These are phyloP conservation scores for Momotus momota DNA, from an alignment of 2,797 vertebrate species.

Conservation along the genomic window DNA sequence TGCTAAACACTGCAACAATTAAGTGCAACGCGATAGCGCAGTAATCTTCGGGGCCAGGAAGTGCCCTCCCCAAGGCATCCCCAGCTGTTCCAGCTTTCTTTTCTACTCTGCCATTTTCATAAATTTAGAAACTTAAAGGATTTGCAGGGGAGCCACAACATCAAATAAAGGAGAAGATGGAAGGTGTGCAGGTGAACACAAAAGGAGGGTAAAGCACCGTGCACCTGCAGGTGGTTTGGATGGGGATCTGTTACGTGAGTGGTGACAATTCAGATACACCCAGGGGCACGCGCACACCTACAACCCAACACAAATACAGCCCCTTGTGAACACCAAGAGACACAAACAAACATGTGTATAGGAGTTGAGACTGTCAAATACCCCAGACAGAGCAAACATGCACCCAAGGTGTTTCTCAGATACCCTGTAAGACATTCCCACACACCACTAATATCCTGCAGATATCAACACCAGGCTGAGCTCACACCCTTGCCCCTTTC, in stretches of 20 bases:
- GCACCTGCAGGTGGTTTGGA: not conserved
- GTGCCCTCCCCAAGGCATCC: not conserved
- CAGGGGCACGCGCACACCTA: accelerated
- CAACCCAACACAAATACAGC: not conserved
- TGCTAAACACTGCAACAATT: constrained; percentile 69
- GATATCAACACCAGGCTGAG: accelerated
- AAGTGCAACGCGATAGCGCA: constrained; percentile 59
- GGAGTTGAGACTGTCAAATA: not conserved
- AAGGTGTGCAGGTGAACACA: accelerated
- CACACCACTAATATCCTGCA: accelerated
- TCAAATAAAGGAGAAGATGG: not conserved
- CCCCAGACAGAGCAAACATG: accelerated
- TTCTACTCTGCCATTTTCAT: not conserved
- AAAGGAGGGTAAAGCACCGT: not conserved
- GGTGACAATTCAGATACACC: not conserved
- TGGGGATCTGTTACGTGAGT: accelerated
- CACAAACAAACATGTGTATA: not conserved
- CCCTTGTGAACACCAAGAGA: not conserved
- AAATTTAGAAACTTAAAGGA: not conserved
- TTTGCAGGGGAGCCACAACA: not conserved
- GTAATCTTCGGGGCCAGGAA: constrained; percentile 38
- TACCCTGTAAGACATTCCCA: too few relatives aligned
- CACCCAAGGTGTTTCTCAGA: not conserved
- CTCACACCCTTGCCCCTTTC: accelerated
- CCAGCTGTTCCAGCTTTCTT: constrained; percentile 43